phyloP scores from a whole-genome alignment of 2,113 vertebrate genomes.

The Lepisosteus osseus region DNA sequence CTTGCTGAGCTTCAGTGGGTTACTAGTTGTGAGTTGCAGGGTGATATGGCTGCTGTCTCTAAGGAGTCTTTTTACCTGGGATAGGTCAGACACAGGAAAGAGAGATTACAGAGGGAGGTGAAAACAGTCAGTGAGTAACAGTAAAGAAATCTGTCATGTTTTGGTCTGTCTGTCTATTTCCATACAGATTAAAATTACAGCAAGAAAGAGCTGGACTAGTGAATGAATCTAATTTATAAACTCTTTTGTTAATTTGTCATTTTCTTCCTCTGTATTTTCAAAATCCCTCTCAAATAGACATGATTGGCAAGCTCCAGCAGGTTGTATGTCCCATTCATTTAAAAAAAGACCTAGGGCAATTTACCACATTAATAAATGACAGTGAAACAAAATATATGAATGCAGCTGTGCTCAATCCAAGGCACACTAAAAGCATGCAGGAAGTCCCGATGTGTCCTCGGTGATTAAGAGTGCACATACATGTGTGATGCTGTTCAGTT shows the following conservation, averaged over 20 bases:
- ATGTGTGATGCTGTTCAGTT: constrained; percentile 16
- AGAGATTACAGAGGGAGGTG: neutral
- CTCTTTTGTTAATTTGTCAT: neutral
- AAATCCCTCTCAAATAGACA: neutral
- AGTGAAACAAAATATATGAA: constrained; percentile 13
- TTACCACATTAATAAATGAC: constrained; percentile 34
- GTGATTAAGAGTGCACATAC: constrained; percentile 25
- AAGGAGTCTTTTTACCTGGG: neutral
- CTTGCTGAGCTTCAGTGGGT: no score
- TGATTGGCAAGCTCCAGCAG: constrained; percentile 13
- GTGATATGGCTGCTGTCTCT: neutral
- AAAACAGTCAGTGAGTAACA: neutral
- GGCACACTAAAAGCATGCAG: constrained; percentile 13
- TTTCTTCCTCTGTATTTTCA: neutral
- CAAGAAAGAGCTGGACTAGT: no score
- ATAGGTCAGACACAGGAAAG: neutral
- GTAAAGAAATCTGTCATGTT: neutral
- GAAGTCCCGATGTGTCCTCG: constrained; percentile 26
- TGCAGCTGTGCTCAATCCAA: constrained; percentile 11
- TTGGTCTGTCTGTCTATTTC: neutral
- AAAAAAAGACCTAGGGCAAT: constrained; percentile 22
- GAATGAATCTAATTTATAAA: neutral
- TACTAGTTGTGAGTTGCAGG: no score
- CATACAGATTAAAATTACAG: no score
- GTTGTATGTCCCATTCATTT: constrained; percentile 25